phyloP scores from a whole-genome alignment of 1,140 invertebrate species.

The Diachasmimorpha longicaudata region DNA sequence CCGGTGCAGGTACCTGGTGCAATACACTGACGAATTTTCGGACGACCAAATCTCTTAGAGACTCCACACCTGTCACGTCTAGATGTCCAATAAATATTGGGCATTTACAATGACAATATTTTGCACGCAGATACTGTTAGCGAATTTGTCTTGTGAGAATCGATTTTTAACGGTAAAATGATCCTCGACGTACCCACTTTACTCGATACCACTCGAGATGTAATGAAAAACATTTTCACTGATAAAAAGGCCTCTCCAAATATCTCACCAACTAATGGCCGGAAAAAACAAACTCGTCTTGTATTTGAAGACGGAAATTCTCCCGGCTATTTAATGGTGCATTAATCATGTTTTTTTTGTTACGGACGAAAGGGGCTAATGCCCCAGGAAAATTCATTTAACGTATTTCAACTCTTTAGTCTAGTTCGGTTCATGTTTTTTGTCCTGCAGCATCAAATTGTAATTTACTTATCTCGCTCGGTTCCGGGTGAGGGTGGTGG shows the following conservation, averaged over 20 bases:
- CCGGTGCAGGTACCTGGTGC: background rate
- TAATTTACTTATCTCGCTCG: background rate
- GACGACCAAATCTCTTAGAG: no score
- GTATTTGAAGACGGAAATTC: background rate
- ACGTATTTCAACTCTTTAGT: background rate
- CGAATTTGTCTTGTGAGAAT: no score
- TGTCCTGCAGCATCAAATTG: background rate
- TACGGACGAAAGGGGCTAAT: background rate
- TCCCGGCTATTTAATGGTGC: background rate
- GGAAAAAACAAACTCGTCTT: background rate
- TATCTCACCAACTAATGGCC: background rate
- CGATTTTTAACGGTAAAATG: background rate
- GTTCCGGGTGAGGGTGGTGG: background rate
- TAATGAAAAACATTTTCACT: background rate
- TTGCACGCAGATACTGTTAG: no score
- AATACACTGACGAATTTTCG: background rate
- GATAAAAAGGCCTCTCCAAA: background rate
- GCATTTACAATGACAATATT: no score
- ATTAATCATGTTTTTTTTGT: background rate
- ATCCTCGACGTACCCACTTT: background rate
- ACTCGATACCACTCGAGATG: background rate
- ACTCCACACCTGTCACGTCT: no score
- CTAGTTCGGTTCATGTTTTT: background rate
- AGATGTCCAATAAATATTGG: no score
- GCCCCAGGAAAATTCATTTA: background rate